Conservation (phyloP, 2,888 invertebrate genomes). For the Sphinx pinastri region DNA sequence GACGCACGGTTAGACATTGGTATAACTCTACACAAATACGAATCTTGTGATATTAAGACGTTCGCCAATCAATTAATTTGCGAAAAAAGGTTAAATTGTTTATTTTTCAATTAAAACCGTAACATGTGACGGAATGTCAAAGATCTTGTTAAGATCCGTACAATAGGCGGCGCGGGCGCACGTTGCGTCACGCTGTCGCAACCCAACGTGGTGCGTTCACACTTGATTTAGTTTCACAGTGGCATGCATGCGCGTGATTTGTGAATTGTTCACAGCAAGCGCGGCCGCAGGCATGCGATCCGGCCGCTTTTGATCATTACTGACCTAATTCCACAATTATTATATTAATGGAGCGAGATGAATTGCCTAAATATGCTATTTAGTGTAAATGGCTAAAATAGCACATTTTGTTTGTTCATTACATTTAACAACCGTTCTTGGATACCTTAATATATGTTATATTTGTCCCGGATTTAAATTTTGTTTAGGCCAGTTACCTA, state of each 20-base stretch:
- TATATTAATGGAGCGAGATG: constrained; percentile 15
- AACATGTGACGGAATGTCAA: constrained; percentile 5
- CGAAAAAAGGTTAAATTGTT: not conserved
- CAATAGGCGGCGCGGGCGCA: constrained; percentile 21
- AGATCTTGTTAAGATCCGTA: not conserved
- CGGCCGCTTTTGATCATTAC: constrained; percentile 25
- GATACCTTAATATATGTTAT: not conserved
- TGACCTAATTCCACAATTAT: constrained; percentile 24
- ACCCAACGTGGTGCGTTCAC: constrained; percentile 57
- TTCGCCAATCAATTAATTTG: too few relatives aligned
- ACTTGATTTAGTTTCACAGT: constrained; percentile 67
- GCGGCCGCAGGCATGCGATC: constrained; percentile 31
- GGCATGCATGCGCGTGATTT: constrained; percentile 56
- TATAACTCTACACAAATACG: too few relatives aligned
- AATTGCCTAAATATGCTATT: constrained; percentile 16
- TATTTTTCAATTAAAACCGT: not conserved
- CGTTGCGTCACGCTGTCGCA: constrained; percentile 58
- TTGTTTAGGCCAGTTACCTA: too few relatives aligned
- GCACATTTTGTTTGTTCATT: not conserved
- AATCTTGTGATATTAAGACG: too few relatives aligned
- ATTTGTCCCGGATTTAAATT: not conserved
- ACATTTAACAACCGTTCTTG: not conserved
- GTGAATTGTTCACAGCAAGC: constrained; percentile 42
- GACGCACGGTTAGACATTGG: too few relatives aligned
- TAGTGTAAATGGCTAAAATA: not conserved